These are phyloP conservation scores for Dendrolimus houi DNA, from an alignment of 2,888 invertebrate species.

Conservation along the genomic window DNA sequence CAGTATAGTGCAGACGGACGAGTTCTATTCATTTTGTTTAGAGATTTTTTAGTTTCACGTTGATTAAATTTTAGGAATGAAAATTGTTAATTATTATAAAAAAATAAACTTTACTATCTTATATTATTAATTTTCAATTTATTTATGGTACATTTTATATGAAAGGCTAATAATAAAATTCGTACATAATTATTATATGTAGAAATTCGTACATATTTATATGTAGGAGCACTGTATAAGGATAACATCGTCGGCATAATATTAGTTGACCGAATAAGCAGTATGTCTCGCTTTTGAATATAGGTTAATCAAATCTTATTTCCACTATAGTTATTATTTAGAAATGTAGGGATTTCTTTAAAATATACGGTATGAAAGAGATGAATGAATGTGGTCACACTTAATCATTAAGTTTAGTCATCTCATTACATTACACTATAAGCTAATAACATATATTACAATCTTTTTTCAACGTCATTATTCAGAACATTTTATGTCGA, in stretches of 20 bases:
- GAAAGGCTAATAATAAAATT: conserved; percentile 20
- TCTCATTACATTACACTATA: conserved; percentile 36
- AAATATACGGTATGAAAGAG: conserved; percentile 48
- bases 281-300: conserved; percentile 46
- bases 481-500: neutral
- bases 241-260: conserved; percentile 49
- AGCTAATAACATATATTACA: neutral
- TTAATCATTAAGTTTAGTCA: conserved; percentile 54
- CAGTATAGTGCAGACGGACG: conserved; percentile 31
- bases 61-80: conserved; percentile 52
- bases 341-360: conserved; percentile 48
- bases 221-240: conserved; percentile 35
- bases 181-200: conserved; percentile 28
- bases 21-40: conserved; percentile 39
- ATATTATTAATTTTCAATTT: conserved; percentile 39
- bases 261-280: conserved; percentile 41
- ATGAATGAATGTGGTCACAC: conserved; percentile 61
- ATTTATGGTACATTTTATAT: conserved; percentile 28
- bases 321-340: conserved; percentile 55
- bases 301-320: conserved; percentile 50
- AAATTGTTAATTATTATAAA: conserved; percentile 65
- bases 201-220: neutral
- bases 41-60: conserved; percentile 49
- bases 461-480: neutral
- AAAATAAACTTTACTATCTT: conserved; percentile 44